phyloP scores from a whole-genome alignment of 2,113 vertebrate genomes.

The Panthera leo region DNA sequence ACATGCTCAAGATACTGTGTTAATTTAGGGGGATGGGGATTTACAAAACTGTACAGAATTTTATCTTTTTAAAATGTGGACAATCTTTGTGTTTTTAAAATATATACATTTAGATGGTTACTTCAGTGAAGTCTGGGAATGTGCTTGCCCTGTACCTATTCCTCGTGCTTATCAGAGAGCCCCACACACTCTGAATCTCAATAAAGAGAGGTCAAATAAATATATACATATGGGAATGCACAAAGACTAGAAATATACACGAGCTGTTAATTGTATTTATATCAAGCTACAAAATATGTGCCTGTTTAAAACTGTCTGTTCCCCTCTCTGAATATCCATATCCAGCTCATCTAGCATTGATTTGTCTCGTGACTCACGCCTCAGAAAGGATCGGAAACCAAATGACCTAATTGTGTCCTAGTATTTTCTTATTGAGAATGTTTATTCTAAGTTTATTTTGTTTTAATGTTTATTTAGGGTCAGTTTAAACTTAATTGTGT shows the following conservation, averaged over 20 bases:
- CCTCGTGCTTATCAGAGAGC: neutral
- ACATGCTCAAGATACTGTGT: neutral
- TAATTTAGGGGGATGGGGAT: fast-evolving
- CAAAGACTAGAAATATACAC: neutral
- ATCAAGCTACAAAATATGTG: neutral
- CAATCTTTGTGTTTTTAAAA: neutral
- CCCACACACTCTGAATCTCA: neutral
- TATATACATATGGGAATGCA: neutral
- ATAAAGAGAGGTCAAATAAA: neutral
- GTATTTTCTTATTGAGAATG: neutral
- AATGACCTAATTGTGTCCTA: neutral
- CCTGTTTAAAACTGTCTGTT: neutral
- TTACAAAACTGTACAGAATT: neutral
- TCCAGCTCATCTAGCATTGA: neutral
- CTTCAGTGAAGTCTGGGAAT: neutral
- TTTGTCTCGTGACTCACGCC: neutral
- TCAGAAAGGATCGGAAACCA: neutral
- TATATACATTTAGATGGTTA: neutral
- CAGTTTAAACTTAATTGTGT: neutral
- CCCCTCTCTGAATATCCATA: neutral
- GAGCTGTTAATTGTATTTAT: neutral
- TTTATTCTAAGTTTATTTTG: neutral
- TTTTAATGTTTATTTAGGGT: neutral
- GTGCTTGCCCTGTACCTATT: neutral
- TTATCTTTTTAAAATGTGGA: neutral